A percentile compares a stretch with the other conserved stretches of the same genome.
Evolutionary conservation across 2,888 invertebrate genomes (phyloP).

Genomic region (Schizotus pectinicornis): DNA sequence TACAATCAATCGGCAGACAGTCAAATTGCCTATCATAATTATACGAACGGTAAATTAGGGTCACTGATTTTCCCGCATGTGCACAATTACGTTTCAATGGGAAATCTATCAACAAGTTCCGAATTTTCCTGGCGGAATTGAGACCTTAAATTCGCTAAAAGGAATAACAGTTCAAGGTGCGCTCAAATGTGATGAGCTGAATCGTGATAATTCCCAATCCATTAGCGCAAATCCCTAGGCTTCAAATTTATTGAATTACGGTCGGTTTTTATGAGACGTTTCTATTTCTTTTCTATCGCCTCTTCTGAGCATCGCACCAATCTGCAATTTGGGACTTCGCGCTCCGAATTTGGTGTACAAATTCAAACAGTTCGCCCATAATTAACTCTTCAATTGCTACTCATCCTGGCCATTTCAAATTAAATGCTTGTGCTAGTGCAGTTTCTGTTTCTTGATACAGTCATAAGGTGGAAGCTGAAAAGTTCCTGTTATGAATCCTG

Average conservation of each 20-base stretch:
- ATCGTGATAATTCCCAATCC: constrained; percentile 23
- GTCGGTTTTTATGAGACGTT: constrained; percentile 3
- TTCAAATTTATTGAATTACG: constrained; percentile 20
- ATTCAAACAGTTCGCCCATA: too few species aligned
- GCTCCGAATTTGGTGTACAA: not conserved
- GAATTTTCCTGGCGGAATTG: constrained; percentile 8
- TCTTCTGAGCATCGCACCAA: not conserved
- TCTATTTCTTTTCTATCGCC: constrained; percentile 2
- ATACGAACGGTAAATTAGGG: too few species aligned
- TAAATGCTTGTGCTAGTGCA: too few species aligned
- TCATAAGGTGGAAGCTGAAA: too few species aligned
- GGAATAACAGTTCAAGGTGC: constrained; percentile 7
- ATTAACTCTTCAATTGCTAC: too few species aligned
- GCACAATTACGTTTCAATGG: too few species aligned
- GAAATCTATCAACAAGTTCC: not conserved
- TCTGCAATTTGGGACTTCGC: not conserved
- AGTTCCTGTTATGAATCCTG: constrained; percentile 1
- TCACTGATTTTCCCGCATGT: too few species aligned
- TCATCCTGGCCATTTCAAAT: too few species aligned
- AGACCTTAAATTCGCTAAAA: constrained; percentile 9
- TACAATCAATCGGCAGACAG: too few species aligned
- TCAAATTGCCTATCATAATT: too few species aligned
- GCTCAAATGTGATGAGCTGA: constrained; percentile 17
- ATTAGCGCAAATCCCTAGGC: constrained; percentile 20
- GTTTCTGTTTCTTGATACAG: too few species aligned